Evolutionary conservation across 2,797 vertebrate genomes (phyloP), one percentile per base, ranked within the genome.

Genomic region (Delichon dasypus): DNA sequence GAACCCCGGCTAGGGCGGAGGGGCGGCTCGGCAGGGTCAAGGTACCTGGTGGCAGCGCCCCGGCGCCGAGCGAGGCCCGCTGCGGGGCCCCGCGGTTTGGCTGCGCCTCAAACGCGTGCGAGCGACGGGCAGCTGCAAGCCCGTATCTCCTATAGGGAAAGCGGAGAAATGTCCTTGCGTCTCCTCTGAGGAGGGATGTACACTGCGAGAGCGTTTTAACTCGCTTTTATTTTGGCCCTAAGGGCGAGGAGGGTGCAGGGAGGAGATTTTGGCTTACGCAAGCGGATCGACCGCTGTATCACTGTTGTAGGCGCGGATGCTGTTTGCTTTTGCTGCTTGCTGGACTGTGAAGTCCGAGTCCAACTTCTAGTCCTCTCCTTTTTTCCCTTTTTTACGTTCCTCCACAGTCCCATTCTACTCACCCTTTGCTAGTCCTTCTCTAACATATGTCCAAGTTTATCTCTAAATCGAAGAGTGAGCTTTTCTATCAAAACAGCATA

Each of bases 161-260:
- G 38, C 38, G 7, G 29, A 16, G 23, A 50, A n/a, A 27, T 53
- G 89, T 17, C 68, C 47, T 70, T 36, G 3, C 70, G 5, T 87
- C 92, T 27, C 71, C 54, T 79, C 40, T 10, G 5, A 26, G 20
- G 50, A 81, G 55, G 27, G 61, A 70, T 76, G 45, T 16, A 2
- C 1, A 3, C 32, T 53, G 77, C 51, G 40, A 55, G 79, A 64
- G 57, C 79, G 7, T 66, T 93, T 48, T 5, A 62, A 75, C 66
- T 47, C 22, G 47, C 32, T 50, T 88, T 91, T 93, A 66, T 94
- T 96, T 66, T 93, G 67, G 84, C 54, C 93, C 90, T 74, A 54
- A 79, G 88, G 84, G 94, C 57, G 81, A 90, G 89, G 94, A 93
- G 74, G 85, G 68, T 78, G 72, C 54, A 65, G 92, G 91, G 86